Evolutionary conservation across 1,140 invertebrate species (phyloP), one percentile per base, ranked within the genome.

Genomic region (Caerostris darwini): DNA sequence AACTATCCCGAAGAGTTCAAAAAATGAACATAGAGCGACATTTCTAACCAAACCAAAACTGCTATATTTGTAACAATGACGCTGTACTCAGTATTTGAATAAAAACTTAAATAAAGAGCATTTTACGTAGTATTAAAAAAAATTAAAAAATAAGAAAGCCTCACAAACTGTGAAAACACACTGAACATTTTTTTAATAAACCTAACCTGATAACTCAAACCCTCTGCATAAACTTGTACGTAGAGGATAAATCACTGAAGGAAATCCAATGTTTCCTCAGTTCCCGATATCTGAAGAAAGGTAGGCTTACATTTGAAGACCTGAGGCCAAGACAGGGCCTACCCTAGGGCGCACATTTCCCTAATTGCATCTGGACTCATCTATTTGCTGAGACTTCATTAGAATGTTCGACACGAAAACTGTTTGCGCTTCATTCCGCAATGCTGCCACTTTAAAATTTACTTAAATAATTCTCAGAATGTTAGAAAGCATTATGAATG

Each of bases 381-480:
- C 83, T 56, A 85, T 85, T 85, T 85, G 7, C 83, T 59, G 7
- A 59, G 58, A 85, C 56, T 58, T 85, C 83, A 85, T 85, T 85
- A 85, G 56, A 56, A 85, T 85, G 83, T 85, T 19, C 56, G 57
- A 58, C 83, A 85, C 83, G 83, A 58, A 58, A 85, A 59, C 57
- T 58, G 83, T 85, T 85, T 85, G 56, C 54, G 10, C 57, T n/a
- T 10, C 54, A 10, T 19, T 85, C 19, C 57, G 83, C 83, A 85
- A 85, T 85, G n/a, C 56, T 8, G 12, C 8, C 54, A 5, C 56
- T 3, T 53, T 50, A 85, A 58, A 85, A 85, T 85, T 85, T 58
- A 59, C 83, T 85, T 59, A 59, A 50, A 59, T 34, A 58, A 85
- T 59, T 85, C 57, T 59, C 17, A 59, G 19, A 83, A 58, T n/a